These are phyloP conservation scores for Clarias macrocephalus DNA, from an alignment of 2,113 vertebrate genomes.

Conservation along the genomic window DNA sequence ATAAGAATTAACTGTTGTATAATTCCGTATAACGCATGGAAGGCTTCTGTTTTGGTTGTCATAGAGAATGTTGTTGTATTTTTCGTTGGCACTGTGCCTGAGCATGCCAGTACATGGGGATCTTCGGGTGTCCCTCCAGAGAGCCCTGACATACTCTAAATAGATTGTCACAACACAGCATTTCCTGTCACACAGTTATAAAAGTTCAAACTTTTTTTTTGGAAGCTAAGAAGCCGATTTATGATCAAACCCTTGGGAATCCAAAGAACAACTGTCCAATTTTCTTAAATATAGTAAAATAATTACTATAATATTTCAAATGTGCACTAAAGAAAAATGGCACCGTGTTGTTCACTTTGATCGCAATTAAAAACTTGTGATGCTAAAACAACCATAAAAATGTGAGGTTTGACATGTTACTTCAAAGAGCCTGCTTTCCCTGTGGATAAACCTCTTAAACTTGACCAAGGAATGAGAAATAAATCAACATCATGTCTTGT, in stretches of 20 bases:
- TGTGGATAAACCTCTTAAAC: not conserved
- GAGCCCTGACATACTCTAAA: not conserved
- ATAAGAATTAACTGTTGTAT: no score
- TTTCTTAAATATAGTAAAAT: not conserved
- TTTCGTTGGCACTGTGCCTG: no score
- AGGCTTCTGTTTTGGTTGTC: not conserved
- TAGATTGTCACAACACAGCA: not conserved
- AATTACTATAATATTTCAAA: not conserved
- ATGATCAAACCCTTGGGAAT: not conserved
- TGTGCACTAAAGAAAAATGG: not conserved
- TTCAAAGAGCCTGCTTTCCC: not conserved
- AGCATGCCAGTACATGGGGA: no score
- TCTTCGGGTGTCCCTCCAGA: not conserved
- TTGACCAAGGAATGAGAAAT: not conserved
- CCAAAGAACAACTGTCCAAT: not conserved
- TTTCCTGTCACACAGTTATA: not conserved
- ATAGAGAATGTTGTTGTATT: not conserved
- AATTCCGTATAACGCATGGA: not conserved
- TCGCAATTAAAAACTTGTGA: not conserved
- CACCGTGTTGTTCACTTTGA: not conserved
- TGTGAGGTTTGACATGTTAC: not conserved
- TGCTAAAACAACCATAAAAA: not conserved
- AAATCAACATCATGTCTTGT: not conserved
- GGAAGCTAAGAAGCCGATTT: not conserved
- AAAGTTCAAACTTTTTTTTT: not conserved